Conservation (phyloP, 2,888 invertebrate species). For the Agrotis segetum region DNA sequence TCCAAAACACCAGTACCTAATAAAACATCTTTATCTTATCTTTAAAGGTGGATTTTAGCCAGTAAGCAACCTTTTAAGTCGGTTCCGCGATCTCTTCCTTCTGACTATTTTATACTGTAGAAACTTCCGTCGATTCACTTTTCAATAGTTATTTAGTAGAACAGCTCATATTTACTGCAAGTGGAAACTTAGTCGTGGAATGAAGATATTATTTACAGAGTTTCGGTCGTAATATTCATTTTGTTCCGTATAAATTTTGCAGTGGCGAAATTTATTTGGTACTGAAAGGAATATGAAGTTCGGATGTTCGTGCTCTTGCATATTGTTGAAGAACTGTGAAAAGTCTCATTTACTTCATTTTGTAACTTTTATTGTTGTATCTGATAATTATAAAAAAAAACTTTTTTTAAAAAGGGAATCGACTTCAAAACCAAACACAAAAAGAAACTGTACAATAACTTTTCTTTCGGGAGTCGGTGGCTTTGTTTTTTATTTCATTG, state of each 20-base stretch:
- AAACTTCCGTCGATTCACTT: constrained; percentile 24
- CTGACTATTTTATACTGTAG: background rate
- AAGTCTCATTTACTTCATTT: background rate
- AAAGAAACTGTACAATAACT: no score
- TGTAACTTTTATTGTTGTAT: no score
- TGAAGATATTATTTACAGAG: constrained; percentile 48
- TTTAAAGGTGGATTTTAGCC: no score
- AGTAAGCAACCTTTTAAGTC: no score
- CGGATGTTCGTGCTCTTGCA: constrained; percentile 9
- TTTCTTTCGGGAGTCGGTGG: no score
- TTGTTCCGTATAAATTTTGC: constrained; percentile 30
- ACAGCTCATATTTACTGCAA: constrained; percentile 42
- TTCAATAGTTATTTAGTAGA: constrained; percentile 34
- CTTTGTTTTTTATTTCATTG: no score
- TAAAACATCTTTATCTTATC: no score
- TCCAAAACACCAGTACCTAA: no score
- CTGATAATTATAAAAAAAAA: background rate
- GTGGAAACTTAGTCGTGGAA: constrained; percentile 30
- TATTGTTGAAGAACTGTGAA: background rate
- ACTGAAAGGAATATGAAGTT: constrained; percentile 15
- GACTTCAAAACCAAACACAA: no score
- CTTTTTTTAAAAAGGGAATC: no score
- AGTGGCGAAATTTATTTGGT: constrained; percentile 15
- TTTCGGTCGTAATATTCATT: constrained; percentile 31
- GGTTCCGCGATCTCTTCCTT: no score